Conservation (phyloP, 1,140 invertebrate species). For the Solen grandis region DNA sequence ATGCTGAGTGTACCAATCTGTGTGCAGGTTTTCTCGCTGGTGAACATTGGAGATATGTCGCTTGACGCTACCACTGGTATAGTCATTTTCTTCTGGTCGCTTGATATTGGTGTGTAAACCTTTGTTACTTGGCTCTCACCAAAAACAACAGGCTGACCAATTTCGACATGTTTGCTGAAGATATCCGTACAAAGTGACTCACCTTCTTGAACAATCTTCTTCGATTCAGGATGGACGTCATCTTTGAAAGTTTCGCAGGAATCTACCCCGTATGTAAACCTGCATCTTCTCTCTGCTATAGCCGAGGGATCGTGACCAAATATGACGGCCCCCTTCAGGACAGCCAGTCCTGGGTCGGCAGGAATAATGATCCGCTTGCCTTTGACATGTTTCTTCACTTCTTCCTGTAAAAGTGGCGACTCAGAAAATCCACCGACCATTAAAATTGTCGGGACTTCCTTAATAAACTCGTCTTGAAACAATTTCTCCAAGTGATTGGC, state of each 20-base stretch:
- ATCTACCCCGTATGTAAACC: constrained; percentile 49
- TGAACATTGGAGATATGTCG: constrained; percentile 6
- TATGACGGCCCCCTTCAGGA: constrained; percentile 56
- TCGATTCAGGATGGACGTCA: constrained; percentile 8
- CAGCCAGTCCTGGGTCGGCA: constrained; percentile 45
- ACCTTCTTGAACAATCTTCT: constrained; percentile 7
- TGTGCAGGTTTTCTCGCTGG: constrained; percentile 22
- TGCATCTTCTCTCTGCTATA: constrained; percentile 14
- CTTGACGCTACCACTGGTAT: constrained; percentile 18
- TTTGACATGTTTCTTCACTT: constrained; percentile 10
- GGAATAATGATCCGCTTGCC: constrained; percentile 46
- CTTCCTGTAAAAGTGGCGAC: constrained; percentile 33
- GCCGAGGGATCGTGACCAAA: constrained; percentile 49
- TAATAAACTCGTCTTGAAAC: background rate
- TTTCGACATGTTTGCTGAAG: constrained; percentile 39
- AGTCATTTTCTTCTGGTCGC: background rate
- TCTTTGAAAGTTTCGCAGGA: constrained; percentile 17
- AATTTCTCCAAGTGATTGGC: background rate
- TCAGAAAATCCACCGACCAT: constrained; percentile 60
- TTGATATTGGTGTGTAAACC: constrained; percentile 5
- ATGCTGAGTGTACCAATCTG: constrained; percentile 12
- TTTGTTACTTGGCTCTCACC: constrained; percentile 14
- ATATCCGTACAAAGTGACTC: constrained; percentile 30
- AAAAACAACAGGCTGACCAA: constrained; percentile 10
- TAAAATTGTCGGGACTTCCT: constrained; percentile 26